phyloP scores from a whole-genome alignment of 2,888 invertebrate genomes.

The Furcula furcula region DNA sequence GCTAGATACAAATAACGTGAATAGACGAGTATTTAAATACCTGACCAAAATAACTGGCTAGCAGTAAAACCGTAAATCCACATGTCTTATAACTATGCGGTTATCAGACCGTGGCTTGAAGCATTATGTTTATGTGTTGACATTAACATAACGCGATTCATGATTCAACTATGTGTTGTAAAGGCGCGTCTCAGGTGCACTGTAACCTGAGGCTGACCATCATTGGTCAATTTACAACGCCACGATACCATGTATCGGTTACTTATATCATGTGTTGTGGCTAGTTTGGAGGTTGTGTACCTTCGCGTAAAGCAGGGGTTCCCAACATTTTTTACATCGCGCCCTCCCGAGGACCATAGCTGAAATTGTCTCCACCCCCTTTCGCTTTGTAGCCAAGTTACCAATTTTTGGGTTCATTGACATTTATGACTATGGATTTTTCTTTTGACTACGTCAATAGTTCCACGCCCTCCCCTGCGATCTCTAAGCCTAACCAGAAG shows the following conservation, averaged over 20 bases:
- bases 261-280: conserved; percentile 12
- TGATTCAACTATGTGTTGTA: conserved; percentile 11
- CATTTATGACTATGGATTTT: too few relatives aligned
- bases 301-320: conserved; percentile 4
- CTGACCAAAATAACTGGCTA: not conserved
- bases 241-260: conserved; percentile 35
- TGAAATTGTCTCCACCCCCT: too few relatives aligned
- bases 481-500: too few relatives aligned
- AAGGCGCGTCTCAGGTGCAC: conserved; percentile 29
- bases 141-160: conserved; percentile 18
- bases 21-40: too few relatives aligned
- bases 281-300: conserved; percentile 18
- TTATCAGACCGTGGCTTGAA: conserved; percentile 30
- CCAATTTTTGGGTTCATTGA: too few relatives aligned
- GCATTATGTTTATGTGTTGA: conserved; percentile 3
- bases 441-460: too few relatives aligned
- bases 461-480: too few relatives aligned
- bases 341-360: too few relatives aligned
- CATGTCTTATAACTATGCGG: conserved; percentile 12
- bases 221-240: conserved; percentile 40
- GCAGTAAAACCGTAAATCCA: conserved; percentile 4
- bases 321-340: too few relatives aligned
- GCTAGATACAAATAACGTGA: too few relatives aligned
- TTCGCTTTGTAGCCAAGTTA: too few relatives aligned
- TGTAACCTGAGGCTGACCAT: conserved; percentile 45